These are phyloP conservation scores for Chiropotes sagulatus DNA, from an alignment of 2,797 vertebrate species.

Conservation along the genomic window DNA sequence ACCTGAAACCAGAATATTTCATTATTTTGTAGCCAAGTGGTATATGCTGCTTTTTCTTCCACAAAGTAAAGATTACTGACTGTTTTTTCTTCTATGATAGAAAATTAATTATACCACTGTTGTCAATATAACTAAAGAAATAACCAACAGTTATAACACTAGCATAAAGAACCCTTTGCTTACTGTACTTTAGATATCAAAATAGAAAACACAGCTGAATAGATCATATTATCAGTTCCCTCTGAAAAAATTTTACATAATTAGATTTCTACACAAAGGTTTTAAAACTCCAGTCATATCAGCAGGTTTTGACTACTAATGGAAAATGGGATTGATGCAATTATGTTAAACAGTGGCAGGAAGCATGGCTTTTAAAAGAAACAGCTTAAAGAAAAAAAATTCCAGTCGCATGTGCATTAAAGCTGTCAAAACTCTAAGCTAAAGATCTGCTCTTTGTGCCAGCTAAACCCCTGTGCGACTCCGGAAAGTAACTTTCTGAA, in stretches of 20 bases:
- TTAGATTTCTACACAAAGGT: slow-evolving; percentile 55
- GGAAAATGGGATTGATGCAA: slow-evolving; percentile 66
- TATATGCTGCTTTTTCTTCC: neutral
- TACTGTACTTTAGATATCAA: slow-evolving; percentile 57
- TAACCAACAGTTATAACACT: slow-evolving; percentile 22
- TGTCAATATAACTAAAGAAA: slow-evolving; percentile 45
- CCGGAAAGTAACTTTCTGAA: slow-evolving; percentile 82
- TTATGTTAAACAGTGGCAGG: slow-evolving; percentile 81
- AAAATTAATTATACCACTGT: neutral
- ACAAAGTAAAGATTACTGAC: neutral
- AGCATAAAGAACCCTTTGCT: slow-evolving; percentile 14
- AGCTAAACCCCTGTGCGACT: slow-evolving; percentile 74
- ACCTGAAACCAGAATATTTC: neutral
- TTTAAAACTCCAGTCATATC: slow-evolving; percentile 68
- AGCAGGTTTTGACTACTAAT: slow-evolving; percentile 72
- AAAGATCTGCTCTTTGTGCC: slow-evolving; percentile 78
- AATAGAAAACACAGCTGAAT: neutral
- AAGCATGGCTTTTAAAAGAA: slow-evolving; percentile 80
- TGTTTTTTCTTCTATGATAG: neutral
- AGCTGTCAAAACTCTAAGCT: slow-evolving; percentile 75
- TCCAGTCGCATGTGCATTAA: slow-evolving; percentile 77
- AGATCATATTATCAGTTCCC: neutral
- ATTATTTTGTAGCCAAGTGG: neutral
- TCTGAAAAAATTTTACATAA: slow-evolving; percentile 13
- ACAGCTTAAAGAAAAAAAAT: slow-evolving; percentile 79